Conservation (phyloP, 2,888 invertebrate species). For the Melolontha melolontha region DNA sequence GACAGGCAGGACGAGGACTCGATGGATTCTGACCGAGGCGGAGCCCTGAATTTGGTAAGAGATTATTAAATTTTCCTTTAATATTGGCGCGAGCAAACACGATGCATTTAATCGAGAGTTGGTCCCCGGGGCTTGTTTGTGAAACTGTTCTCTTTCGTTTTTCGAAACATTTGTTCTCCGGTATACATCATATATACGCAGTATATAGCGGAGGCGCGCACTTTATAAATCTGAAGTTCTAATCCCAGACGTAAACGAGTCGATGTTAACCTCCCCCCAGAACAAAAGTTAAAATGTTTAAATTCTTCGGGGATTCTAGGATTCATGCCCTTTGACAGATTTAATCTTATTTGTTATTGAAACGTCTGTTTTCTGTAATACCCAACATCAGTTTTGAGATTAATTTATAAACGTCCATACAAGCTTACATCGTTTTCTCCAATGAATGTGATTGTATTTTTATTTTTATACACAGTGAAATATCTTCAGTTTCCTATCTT, state of each 20-base stretch:
- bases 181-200: conserved; percentile 3
- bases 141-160: conserved; percentile 53
- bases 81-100: conserved; percentile 52
- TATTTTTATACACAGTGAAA: too few species aligned
- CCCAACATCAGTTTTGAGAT: conserved; percentile 19
- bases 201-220: conserved; percentile 27
- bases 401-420: neutral
- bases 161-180: conserved; percentile 58
- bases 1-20: conserved; percentile 72
- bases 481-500: too few species aligned
- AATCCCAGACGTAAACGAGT: conserved; percentile 57
- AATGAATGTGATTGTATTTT: neutral
- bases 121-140: conserved; percentile 55
- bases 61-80: conserved; percentile 56
- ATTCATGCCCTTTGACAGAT: conserved; percentile 51
- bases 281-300: conserved; percentile 65
- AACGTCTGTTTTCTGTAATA: conserved; percentile 33
- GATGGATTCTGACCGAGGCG: conserved; percentile 72
- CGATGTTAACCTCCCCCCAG: conserved; percentile 53
- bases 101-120: conserved; percentile 51
- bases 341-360: conserved; percentile 51
- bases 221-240: conserved; percentile 60
- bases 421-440: neutral
- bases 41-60: conserved; percentile 74
- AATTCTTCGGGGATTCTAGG: conserved; percentile 62